A percentile compares a stretch with the other conserved stretches of the same genome.
Evolutionary conservation across 1,140 invertebrate genomes (phyloP).

Genomic region (Scaptodrosophila lebanonensis): DNA sequence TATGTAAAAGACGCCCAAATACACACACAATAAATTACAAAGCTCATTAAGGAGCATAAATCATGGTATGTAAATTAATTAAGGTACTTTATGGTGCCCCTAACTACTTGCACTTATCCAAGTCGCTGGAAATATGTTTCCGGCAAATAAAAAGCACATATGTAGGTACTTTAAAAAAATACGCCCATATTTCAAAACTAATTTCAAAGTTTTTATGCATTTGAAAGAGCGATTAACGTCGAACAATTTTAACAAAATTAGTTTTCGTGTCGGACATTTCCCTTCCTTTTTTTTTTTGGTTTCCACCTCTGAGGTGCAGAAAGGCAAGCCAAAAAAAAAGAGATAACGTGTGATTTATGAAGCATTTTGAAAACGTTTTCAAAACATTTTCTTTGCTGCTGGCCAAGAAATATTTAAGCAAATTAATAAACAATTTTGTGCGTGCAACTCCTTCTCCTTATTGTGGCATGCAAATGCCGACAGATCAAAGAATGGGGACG

Average conservation of each 20-base stretch:
- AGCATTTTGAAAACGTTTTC: neutral
- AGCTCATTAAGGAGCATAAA: conserved; percentile 1
- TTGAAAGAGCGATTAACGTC: conserved; percentile 26
- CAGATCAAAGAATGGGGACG: neutral
- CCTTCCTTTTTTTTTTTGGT: conserved; percentile 11
- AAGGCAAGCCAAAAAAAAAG: too few species aligned
- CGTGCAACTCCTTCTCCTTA: too few species aligned
- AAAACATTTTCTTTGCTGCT: too few species aligned
- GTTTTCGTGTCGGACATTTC: conserved; percentile 12
- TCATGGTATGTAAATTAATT: too few species aligned
- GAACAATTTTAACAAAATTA: conserved; percentile 3
- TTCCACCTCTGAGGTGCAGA: neutral
- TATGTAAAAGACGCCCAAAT: too few species aligned
- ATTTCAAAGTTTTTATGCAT: conserved; percentile 40
- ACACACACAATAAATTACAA: neutral
- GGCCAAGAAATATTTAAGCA: conserved; percentile 39
- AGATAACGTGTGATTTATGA: too few species aligned
- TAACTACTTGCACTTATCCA: conserved; percentile 36
- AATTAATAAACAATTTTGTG: conserved; percentile 39
- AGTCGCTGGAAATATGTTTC: conserved; percentile 45
- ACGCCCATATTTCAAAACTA: conserved; percentile 31
- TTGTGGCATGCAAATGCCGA: too few species aligned
- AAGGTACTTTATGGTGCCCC: too few species aligned
- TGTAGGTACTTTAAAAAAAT: neutral
- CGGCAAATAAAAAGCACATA: conserved; percentile 50